Evolutionary conservation across 2,888 invertebrate species (phyloP), one percentile per base, ranked within the genome.

Genomic region (Neelides folsomi): DNA sequence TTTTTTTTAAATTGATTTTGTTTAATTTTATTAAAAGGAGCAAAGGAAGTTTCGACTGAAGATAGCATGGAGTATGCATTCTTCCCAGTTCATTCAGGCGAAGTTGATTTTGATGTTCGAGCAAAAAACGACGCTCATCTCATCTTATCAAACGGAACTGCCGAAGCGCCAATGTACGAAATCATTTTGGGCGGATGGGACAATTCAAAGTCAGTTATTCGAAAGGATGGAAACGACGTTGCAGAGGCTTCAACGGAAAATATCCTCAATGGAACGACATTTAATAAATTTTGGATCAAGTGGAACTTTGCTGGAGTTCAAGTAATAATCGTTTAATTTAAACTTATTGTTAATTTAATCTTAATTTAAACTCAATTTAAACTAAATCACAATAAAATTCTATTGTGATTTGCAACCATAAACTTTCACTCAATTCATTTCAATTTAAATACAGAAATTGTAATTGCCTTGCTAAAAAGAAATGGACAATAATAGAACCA

Each of bases 121-220:
- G 78, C 89, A 0, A 67, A 79, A 1, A 81, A 89, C 67, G 89
- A 92, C 73, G 90, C 87, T 9, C 90, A 90, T 69, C 67, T 92
- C 64, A 86, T 86, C 0, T 78, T 92, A 10, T 81, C 84, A 10
- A 49, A 59, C 41, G 74, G 79, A 51, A 78, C 78, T 1, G 80
- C 86, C 2, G 85, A 83, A 62, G 79, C 81, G 47, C 87, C 86
- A 18, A 85, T 89, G 76, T 81, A 82, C 68, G 90, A 92, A 60
- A 69, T 90, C 49, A 85, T 89, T 72, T 76, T 92, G 65, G 90
- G 90, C 27, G 89, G 89, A 34, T 92, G 89, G 90, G 78, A 78
- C 19, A 89, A 90, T 71, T 74, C 77, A 57, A 87, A 86, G 72
- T 86, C 85, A 35, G 82, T 86, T 1, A 85, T 87, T 67, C 80